These are phyloP conservation scores for Nephrotoma guestfalica DNA, from an alignment of 2,888 invertebrate genomes.

Conservation along the genomic window DNA sequence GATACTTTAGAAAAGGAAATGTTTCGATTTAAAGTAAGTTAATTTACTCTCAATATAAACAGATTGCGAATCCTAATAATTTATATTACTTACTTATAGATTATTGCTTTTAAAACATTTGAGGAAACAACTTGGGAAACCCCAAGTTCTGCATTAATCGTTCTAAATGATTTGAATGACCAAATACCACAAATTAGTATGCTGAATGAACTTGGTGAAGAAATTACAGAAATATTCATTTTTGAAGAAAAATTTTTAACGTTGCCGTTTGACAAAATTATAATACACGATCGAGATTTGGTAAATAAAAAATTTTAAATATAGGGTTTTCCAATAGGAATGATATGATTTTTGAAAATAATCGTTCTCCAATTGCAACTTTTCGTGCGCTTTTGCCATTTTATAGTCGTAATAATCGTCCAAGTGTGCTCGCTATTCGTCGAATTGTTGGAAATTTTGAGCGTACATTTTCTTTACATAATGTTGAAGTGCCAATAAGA, in stretches of 20 bases:
- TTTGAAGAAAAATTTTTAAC: conserved; percentile 39
- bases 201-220: conserved; percentile 20
- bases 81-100: conserved; percentile 13
- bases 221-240: conserved; percentile 24
- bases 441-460: too few species aligned
- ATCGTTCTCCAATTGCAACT: too few species aligned
- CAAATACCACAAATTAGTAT: conserved; percentile 39
- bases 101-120: conserved; percentile 34
- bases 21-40: conserved; percentile 27
- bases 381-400: too few species aligned
- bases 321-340: too few species aligned
- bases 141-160: conserved; percentile 30
- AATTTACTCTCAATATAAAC: too few species aligned
- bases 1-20: conserved; percentile 33
- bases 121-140: conserved; percentile 18
- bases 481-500: too few species aligned
- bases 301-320: conserved; percentile 23
- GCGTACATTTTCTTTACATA: too few species aligned
- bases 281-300: conserved; percentile 39
- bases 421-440: too few species aligned
- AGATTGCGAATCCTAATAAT: not conserved
- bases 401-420: too few species aligned
- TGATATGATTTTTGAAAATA: too few species aligned
- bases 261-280: conserved; percentile 34
- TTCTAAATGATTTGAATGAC: conserved; percentile 47